phyloP scores from a whole-genome alignment of 2,113 vertebrate species.

The Pygoscelis antarcticus region DNA sequence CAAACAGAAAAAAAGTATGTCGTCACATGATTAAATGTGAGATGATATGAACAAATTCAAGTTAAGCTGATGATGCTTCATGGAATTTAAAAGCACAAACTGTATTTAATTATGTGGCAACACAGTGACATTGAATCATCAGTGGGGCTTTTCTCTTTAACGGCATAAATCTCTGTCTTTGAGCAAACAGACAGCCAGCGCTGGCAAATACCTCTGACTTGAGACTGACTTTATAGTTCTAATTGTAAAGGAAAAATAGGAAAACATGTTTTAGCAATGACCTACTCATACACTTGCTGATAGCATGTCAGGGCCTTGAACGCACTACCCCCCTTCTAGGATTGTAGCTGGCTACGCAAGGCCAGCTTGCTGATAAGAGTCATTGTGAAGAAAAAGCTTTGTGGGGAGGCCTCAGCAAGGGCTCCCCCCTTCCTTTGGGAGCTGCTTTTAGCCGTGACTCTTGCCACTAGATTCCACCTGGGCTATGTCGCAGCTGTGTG shows the following conservation, averaged over 20 bases:
- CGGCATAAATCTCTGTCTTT: background rate
- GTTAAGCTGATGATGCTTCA: background rate
- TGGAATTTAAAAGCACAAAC: background rate
- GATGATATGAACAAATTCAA: background rate
- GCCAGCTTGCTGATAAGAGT: background rate
- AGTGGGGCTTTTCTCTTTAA: background rate
- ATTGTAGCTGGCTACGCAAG: fast-evolving
- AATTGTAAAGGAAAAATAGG: background rate
- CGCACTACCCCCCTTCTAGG: background rate
- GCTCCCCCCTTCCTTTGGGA: background rate
- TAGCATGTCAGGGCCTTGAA: background rate
- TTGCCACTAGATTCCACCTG: background rate
- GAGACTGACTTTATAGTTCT: background rate
- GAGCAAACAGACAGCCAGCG: background rate
- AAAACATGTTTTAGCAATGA: background rate
- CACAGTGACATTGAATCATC: background rate
- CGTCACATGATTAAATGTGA: background rate
- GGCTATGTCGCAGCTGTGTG: fast-evolving
- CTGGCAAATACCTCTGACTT: background rate
- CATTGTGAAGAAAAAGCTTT: background rate
- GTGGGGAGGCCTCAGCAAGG: background rate
- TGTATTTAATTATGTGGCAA: background rate
- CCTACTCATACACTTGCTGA: background rate
- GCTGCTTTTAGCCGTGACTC: background rate
- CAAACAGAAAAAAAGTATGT: background rate